Percentiles rank a stretch among this genome's conserved stretches.
Conservation (phyloP, 1,140 invertebrate species). For the Drusus annulatus region DNA sequence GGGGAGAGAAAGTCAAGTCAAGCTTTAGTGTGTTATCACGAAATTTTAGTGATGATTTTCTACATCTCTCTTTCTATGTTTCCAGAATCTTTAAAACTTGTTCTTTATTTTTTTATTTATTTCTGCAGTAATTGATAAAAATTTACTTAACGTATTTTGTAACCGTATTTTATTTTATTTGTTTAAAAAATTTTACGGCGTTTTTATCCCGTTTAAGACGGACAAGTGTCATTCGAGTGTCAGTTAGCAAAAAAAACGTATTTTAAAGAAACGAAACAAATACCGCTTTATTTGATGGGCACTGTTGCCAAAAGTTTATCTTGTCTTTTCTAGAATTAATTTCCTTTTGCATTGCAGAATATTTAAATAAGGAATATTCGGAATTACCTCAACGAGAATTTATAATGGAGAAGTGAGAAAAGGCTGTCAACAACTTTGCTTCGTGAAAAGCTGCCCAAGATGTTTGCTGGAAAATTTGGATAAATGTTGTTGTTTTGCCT, state of each 20-base stretch:
- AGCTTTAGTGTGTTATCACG: too few species aligned
- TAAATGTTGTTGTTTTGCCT: conserved; percentile 9
- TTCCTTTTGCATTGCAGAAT: conserved; percentile 34
- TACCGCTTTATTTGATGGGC: conserved; percentile 35
- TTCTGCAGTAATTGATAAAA: too few species aligned
- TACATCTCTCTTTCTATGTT: too few species aligned
- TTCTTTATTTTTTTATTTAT: too few species aligned
- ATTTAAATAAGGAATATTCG: conserved; percentile 44
- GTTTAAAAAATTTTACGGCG: too few species aligned
- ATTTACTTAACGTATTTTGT: too few species aligned
- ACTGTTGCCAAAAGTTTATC: conserved; percentile 31
- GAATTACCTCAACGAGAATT: conserved; percentile 35
- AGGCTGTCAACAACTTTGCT: conserved; percentile 31
- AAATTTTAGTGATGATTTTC: too few species aligned
- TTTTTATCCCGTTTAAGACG: too few species aligned
- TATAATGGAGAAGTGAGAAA: conserved; percentile 28
- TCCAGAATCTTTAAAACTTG: too few species aligned
- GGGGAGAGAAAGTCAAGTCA: too few species aligned
- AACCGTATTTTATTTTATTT: too few species aligned
- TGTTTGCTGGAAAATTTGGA: conserved; percentile 24
- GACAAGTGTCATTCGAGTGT: conserved; percentile 1
- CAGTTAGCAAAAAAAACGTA: conserved; percentile 16
- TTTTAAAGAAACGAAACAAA: conserved; percentile 12
- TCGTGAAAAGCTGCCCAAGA: conserved; percentile 4
- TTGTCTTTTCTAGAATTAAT: conserved; percentile 26